A percentile compares a stretch with the other conserved stretches of the same genome.
These are phyloP conservation scores for Gasterosteus nipponicus DNA, from an alignment of 2,113 vertebrate genomes.

Conservation along the genomic window DNA sequence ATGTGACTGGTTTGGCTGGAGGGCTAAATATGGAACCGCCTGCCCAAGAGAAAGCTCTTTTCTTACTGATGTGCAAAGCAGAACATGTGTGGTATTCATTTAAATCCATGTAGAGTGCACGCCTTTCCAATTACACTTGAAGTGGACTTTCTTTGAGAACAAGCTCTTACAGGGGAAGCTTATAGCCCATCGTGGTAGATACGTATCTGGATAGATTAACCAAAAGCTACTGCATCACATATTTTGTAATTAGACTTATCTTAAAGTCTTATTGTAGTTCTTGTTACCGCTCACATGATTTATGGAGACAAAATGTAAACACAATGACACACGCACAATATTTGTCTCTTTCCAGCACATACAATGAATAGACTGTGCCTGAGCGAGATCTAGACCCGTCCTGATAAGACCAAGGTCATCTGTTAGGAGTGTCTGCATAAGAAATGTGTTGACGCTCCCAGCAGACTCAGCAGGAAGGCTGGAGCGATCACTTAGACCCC, in stretches of 20 bases:
- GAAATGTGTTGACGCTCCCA: slow-evolving; percentile 71
- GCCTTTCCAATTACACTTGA: slow-evolving; percentile 57
- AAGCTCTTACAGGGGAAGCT: slow-evolving; percentile 59
- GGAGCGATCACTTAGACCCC: slow-evolving; percentile 43
- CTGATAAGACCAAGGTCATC: slow-evolving; percentile 78
- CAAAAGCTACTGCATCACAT: slow-evolving; percentile 57
- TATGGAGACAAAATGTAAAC: slow-evolving; percentile 38
- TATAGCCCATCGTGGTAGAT: slow-evolving; percentile 65
- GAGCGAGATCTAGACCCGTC: slow-evolving; percentile 63
- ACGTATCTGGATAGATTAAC: slow-evolving; percentile 73
- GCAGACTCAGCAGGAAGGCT: slow-evolving; percentile 71
- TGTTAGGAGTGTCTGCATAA: slow-evolving; percentile 76
- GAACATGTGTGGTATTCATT: slow-evolving; percentile 60
- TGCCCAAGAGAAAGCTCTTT: slow-evolving; percentile 49
- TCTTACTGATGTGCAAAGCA: slow-evolving; percentile 67
- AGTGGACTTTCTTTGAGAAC: slow-evolving; percentile 56
- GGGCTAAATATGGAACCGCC: slow-evolving; percentile 64
- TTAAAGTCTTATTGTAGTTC: slow-evolving; percentile 48
- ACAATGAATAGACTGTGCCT: slow-evolving; percentile 46
- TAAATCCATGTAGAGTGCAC: slow-evolving; percentile 67
- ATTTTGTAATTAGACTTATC: slow-evolving; percentile 69
- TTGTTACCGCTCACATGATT: slow-evolving; percentile 34
- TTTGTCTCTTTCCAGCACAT: slow-evolving; percentile 52
- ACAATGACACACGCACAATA: slow-evolving; percentile 51
- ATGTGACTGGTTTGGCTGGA: slow-evolving; percentile 65